Percentiles rank a stretch among this genome's conserved stretches.
These are phyloP conservation scores for Euthynnus affinis DNA, from an alignment of 2,797 vertebrate species.

Conservation along the genomic window DNA sequence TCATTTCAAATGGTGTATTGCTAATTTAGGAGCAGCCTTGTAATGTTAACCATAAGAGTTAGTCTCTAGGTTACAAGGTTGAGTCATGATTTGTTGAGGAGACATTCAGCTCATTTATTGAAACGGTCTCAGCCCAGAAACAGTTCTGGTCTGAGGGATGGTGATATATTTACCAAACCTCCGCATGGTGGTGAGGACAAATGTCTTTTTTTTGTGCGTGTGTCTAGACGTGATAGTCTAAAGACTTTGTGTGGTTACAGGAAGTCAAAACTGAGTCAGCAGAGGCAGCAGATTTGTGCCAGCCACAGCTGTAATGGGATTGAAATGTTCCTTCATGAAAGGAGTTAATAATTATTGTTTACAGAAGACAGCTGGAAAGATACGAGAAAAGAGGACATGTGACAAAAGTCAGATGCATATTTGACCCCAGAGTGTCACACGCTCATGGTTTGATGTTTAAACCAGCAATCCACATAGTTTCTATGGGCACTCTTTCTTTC, in stretches of 20 bases:
- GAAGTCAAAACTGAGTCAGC: conserved; percentile 65
- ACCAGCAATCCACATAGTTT: conserved; percentile 52
- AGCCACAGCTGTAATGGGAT: conserved; percentile 58
- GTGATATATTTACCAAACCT: conserved; percentile 59
- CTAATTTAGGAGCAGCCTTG: conserved; percentile 29
- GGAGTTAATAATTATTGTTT: conserved; percentile 61
- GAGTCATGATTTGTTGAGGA: conserved; percentile 55
- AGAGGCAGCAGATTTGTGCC: conserved; percentile 53
- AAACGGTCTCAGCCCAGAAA: conserved; percentile 53
- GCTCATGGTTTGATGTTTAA: conserved; percentile 48
- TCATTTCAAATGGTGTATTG: conserved; percentile 7
- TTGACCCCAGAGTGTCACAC: conserved; percentile 32
- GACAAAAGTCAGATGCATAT: conserved; percentile 51
- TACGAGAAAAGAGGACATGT: conserved; percentile 55
- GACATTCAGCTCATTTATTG: conserved; percentile 51
- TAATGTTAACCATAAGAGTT: conserved; percentile 30
- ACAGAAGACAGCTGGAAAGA: conserved; percentile 57
- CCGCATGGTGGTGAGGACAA: conserved; percentile 45
- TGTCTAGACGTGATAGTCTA: conserved; percentile 61
- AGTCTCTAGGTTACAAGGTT: conserved; percentile 38
- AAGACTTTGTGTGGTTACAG: conserved; percentile 61
- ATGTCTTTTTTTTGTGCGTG: neutral
- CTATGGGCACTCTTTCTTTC: conserved; percentile 41
- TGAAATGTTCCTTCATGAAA: conserved; percentile 54
- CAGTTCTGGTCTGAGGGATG: conserved; percentile 47